Evolutionary conservation across 2,797 vertebrate species (phyloP).

Genomic region (Sebastes vulpes): DNA sequence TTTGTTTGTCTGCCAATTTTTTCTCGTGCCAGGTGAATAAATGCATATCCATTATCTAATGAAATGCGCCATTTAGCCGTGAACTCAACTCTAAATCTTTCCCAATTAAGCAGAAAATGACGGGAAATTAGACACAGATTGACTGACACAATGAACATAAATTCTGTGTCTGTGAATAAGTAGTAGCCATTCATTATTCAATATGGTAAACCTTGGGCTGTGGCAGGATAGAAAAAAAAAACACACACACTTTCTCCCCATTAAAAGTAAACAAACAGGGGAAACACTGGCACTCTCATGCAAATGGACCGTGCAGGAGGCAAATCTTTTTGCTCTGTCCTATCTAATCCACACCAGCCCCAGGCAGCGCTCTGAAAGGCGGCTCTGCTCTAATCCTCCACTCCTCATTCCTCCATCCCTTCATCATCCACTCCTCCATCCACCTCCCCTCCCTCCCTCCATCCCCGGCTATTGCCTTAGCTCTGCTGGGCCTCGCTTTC

Average conservation of each 20-base stretch:
- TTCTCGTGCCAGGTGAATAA: slow-evolving; percentile 70
- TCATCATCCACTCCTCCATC: slow-evolving; percentile 62
- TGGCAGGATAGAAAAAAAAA: slow-evolving; percentile 18
- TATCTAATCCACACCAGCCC: slow-evolving; percentile 78
- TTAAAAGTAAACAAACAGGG: slow-evolving; percentile 77
- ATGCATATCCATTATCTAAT: slow-evolving; percentile 67
- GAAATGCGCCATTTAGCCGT: slow-evolving; percentile 40
- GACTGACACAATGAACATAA: slow-evolving; percentile 49
- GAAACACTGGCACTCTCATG: slow-evolving; percentile 73
- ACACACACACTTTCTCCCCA: slow-evolving; percentile 44
- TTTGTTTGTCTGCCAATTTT: slow-evolving; percentile 61
- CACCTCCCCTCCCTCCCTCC: slow-evolving; percentile 27
- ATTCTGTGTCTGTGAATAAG: slow-evolving; percentile 33
- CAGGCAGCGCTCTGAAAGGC: slow-evolving; percentile 72
- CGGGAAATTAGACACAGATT: slow-evolving; percentile 52
- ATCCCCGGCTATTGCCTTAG: slow-evolving; percentile 58
- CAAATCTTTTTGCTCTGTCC: slow-evolving; percentile 74
- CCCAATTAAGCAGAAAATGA: slow-evolving; percentile 64
- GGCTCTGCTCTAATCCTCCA: slow-evolving; percentile 73
- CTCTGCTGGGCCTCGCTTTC: slow-evolving; percentile 45
- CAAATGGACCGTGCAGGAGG: slow-evolving; percentile 71
- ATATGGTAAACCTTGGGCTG: slow-evolving; percentile 57
- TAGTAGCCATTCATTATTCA: slow-evolving; percentile 63
- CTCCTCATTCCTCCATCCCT: slow-evolving; percentile 70
- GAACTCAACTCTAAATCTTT: slow-evolving; percentile 53